These are phyloP conservation scores for Eublepharis macularius DNA, from an alignment of 2,113 vertebrate genomes.

Conservation along the genomic window DNA sequence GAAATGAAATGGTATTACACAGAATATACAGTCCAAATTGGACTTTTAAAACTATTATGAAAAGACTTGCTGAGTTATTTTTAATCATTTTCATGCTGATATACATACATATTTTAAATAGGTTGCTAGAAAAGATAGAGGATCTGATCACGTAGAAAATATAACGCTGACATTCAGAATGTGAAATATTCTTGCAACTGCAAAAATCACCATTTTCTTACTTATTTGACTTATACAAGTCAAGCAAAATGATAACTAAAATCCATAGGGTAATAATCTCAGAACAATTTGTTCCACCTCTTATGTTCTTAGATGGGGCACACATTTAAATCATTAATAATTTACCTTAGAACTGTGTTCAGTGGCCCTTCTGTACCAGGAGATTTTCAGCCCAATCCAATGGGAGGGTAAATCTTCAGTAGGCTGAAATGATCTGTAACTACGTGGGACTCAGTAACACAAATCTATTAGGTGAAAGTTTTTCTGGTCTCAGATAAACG, in stretches of 20 bases:
- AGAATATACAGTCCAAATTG: background rate
- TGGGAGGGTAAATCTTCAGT: background rate
- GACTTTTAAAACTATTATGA: conserved; percentile 31
- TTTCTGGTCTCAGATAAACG: no score
- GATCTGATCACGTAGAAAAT: background rate
- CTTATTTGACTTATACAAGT: background rate
- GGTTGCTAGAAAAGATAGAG: background rate
- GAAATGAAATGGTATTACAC: background rate
- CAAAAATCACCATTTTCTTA: background rate
- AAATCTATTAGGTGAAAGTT: background rate
- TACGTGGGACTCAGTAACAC: no score
- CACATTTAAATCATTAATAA: background rate
- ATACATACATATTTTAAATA: background rate
- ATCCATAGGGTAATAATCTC: background rate
- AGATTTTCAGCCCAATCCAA: background rate
- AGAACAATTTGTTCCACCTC: background rate
- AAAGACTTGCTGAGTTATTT: conserved; percentile 15
- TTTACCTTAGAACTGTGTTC: background rate
- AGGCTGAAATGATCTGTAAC: background rate
- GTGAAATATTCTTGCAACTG: background rate
- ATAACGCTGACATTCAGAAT: background rate
- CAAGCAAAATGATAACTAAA: background rate
- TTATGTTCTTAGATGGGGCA: background rate
- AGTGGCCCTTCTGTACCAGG: background rate
- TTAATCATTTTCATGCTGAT: background rate